Evolutionary conservation across 2,113 vertebrate genomes (phyloP).

Genomic region (Ceuthmochares aereus): DNA sequence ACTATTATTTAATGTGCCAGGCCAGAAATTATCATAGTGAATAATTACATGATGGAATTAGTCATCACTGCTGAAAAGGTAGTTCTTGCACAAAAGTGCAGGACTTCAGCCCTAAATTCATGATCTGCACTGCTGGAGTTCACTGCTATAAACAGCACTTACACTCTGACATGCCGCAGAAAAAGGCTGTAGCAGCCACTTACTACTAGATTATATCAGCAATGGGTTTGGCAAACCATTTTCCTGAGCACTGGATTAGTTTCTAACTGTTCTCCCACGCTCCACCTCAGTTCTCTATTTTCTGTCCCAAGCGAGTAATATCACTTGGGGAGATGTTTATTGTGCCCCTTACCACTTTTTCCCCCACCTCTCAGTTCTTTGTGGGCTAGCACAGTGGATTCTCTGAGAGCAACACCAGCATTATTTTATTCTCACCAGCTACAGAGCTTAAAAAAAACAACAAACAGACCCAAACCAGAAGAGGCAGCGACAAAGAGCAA

Average conservation of each 20-base stretch:
- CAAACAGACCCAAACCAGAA: background rate
- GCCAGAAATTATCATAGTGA: background rate
- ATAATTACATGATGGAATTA: background rate
- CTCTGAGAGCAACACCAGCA: background rate
- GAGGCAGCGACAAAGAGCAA: background rate
- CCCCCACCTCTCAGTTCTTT: background rate
- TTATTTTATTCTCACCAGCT: background rate
- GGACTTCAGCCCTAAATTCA: background rate
- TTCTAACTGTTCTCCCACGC: background rate
- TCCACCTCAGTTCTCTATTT: background rate
- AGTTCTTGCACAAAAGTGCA: background rate
- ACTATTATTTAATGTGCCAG: background rate
- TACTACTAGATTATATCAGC: background rate
- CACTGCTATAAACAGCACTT: background rate
- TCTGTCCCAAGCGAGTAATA: background rate
- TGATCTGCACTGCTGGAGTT: fast-evolving
- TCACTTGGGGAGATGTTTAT: background rate
- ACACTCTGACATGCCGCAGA: fast-evolving
- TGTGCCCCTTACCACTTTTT: background rate
- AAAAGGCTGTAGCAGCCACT: background rate
- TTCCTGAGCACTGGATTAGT: background rate
- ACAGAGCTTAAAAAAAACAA: background rate
- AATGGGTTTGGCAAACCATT: background rate
- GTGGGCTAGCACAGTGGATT: background rate
- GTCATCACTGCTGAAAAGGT: background rate